These are phyloP conservation scores for Trichonephila clavipes DNA, from an alignment of 1,140 invertebrate species.

Conservation along the genomic window DNA sequence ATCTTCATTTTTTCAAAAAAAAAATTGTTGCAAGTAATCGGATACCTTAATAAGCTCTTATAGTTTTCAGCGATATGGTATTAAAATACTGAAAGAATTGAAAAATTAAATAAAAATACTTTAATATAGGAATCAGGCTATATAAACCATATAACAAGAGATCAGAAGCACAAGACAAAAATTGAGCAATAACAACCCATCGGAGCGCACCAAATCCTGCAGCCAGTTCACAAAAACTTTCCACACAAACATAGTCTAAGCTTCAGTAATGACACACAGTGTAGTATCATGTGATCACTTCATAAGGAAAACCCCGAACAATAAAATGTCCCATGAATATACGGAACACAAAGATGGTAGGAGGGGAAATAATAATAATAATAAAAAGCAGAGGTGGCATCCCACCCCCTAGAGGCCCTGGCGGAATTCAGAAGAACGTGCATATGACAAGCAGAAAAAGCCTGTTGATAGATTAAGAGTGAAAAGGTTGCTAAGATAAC, in stretches of 20 bases:
- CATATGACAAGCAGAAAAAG: conserved; percentile 69
- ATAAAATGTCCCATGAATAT: conserved; percentile 54
- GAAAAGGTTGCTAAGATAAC: conserved; percentile 53
- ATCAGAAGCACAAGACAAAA: too few species aligned
- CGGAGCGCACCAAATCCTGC: not conserved
- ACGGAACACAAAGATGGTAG: not conserved
- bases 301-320: conserved; percentile 3
- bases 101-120: too few species aligned
- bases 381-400: conserved; percentile 32
- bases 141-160: too few species aligned
- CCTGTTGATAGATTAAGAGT: conserved; percentile 69
- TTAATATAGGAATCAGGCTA: too few species aligned
- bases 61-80: too few species aligned
- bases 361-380: not conserved
- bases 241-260: not conserved
- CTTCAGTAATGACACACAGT: conserved; percentile 1
- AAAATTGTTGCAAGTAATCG: too few species aligned
- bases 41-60: too few species aligned
- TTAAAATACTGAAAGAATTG: too few species aligned
- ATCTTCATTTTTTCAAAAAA: too few species aligned
- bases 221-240: not conserved
- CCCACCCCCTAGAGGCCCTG: conserved; percentile 1
- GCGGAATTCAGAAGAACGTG: not conserved
- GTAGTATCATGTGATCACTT: conserved; percentile 23
- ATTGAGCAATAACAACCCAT: not conserved